Base-by-base conservation (phyloP, 2,888 invertebrate species). In the Rotaria macrura region DNA sequence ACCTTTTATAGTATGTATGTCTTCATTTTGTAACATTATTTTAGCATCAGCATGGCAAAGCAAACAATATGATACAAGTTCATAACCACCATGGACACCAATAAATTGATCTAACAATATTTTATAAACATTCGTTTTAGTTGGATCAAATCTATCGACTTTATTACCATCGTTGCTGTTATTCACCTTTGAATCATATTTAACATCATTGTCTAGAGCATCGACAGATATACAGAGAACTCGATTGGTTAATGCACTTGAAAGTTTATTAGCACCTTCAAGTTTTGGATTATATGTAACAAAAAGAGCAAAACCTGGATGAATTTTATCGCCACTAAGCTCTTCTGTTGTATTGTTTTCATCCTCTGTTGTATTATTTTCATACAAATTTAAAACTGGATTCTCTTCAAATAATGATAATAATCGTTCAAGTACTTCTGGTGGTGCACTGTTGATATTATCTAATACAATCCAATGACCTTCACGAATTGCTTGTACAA, bases 401-500 rank as follows among this genome's bases (percentile, higher is more conserved):
- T 84, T 55, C 17, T 54, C 29, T 84, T 84, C 84, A 23, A 34
- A 23, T 38, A 84, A 52, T 25, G 49, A 49, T 55, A 55, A 55
- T 34, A 84, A 25, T 55, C 84, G 84, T 54, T 84, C 84, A 38
- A 84, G 38, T 14, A 84, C 84, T 38, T 47, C 84, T 54, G 34
- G 29, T 40, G 29, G 52, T 84, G 84, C 49, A 34, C 47, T 38
- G 55, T 84, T 52, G 12, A 84, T 49, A 84, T 84, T 52, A 34
- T 84, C 84, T 38, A 84, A 84, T 40, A 84, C 23, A 74, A 74
- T 74, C 74, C 74, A 74, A 74, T 74, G 40, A 2, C 74, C 74
- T 17, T 40, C 40, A 40, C 40, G 40, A 40, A 74, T 74, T 5
- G 23, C 74, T 74, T 74, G 74, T 23, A 74, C 40, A 12, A 74